phyloP scores from a whole-genome alignment of 2,113 vertebrate genomes.

The Mirounga angustirostris region DNA sequence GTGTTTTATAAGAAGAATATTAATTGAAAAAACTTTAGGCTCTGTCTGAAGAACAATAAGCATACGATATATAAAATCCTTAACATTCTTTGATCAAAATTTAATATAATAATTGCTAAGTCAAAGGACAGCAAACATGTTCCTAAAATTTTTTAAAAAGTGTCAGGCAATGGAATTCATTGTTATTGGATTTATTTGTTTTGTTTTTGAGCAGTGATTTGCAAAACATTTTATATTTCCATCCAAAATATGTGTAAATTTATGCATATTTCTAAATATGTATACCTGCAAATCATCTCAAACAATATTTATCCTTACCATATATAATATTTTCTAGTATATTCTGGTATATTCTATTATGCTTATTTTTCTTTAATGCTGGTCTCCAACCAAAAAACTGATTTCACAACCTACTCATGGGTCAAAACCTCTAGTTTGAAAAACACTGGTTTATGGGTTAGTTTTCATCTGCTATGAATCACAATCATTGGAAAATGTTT shows the following conservation, averaged over 20 bases:
- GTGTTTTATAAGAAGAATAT: conserved; percentile 16
- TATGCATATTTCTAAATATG: not conserved
- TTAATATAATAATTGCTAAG: not conserved
- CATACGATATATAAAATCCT: not conserved
- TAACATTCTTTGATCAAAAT: not conserved
- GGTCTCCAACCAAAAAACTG: conserved; percentile 44
- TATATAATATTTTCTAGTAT: not conserved
- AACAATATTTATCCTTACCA: not conserved
- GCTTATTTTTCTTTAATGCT: not conserved
- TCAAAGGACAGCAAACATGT: not conserved
- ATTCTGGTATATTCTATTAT: conserved; percentile 2
- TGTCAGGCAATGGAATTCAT: not conserved
- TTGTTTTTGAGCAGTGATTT: conserved; percentile 8
- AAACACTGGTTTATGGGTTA: conserved; percentile 44
- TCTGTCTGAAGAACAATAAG: not conserved
- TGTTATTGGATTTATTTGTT: not conserved
- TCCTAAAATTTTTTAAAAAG: not conserved
- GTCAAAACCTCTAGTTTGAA: conserved; percentile 56
- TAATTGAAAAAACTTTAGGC: not conserved
- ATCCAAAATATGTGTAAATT: not conserved
- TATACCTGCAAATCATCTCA: not conserved
- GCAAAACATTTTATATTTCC: conserved; percentile 24
- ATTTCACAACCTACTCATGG: conserved; percentile 63
- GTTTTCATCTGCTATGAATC: conserved; percentile 75
- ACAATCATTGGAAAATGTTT: conserved; percentile 70